Conservation (phyloP, 1,140 invertebrate species). For the Eciton burchellii region DNA sequence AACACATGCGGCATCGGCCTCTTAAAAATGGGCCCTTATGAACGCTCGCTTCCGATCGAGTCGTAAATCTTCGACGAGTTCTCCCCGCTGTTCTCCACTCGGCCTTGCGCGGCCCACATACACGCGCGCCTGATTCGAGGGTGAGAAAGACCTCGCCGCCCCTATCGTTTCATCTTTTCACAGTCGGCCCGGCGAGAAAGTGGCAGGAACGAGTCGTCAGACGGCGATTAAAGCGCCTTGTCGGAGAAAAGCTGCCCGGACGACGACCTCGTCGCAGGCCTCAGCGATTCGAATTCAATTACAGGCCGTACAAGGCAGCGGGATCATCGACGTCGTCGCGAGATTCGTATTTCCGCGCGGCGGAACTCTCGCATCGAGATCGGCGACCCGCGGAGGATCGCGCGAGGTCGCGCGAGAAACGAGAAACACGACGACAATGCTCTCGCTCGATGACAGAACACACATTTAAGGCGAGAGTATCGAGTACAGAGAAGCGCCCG, state of each 20-base stretch:
- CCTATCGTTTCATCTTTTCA: constrained; percentile 40
- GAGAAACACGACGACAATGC: background rate
- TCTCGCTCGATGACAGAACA: background rate
- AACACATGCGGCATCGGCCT: constrained; percentile 40
- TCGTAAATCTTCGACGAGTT: constrained; percentile 66
- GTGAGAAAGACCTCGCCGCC: constrained; percentile 23
- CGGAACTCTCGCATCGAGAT: background rate
- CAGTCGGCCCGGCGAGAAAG: constrained; percentile 1
- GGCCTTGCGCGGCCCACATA: constrained; percentile 5
- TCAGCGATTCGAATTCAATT: constrained; percentile 6
- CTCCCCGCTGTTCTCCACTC: constrained; percentile 8
- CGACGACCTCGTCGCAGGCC: background rate
- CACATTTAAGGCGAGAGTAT: background rate
- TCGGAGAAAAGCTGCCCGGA: background rate
- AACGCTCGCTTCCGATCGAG: constrained; percentile 58
- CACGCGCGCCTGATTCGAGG: background rate
- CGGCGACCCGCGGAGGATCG: background rate
- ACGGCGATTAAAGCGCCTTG: constrained; percentile 28
- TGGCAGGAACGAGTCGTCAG: background rate
- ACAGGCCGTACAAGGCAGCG: background rate
- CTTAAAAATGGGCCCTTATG: constrained; percentile 56
- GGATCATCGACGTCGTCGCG: background rate
- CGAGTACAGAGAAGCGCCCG: background rate
- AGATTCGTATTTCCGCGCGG: background rate
- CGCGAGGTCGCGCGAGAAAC: background rate